Conservation (phyloP, 2,113 vertebrate species). For the Monopterus albus region DNA sequence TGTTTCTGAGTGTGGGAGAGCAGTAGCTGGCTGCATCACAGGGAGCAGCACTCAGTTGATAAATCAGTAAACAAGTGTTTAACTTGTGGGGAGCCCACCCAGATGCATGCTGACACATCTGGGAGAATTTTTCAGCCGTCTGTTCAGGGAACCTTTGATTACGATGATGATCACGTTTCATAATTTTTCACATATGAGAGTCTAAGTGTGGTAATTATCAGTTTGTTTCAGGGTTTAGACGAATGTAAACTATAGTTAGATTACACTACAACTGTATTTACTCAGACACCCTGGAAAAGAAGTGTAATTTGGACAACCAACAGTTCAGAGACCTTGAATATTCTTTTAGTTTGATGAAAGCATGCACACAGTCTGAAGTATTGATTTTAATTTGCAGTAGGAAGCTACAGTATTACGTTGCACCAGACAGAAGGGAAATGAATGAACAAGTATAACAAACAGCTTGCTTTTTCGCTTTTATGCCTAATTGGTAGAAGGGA, state of each 20-base stretch:
- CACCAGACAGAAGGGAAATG: slow-evolving; percentile 9
- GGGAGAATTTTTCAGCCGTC: slow-evolving; percentile 37
- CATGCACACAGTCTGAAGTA: not conserved
- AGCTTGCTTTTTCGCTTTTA: not conserved
- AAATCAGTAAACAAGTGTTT: slow-evolving; percentile 34
- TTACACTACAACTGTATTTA: slow-evolving; percentile 4
- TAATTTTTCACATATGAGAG: slow-evolving; percentile 30
- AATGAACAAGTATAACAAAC: slow-evolving; percentile 18
- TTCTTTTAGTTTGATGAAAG: slow-evolving; percentile 21
- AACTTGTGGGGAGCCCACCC: slow-evolving; percentile 24
- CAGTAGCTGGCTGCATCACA: not conserved
- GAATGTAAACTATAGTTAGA: slow-evolving; percentile 20
- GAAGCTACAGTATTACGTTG: no score
- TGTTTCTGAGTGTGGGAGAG: not conserved
- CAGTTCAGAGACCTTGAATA: slow-evolving; percentile 1
- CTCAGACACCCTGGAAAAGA: not conserved
- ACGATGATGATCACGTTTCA: slow-evolving; percentile 37
- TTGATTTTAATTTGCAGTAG: slow-evolving; percentile 15
- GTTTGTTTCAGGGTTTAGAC: slow-evolving; percentile 20
- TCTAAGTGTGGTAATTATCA: slow-evolving; percentile 3
- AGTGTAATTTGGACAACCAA: slow-evolving; percentile 15
- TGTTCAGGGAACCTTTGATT: slow-evolving; percentile 41
- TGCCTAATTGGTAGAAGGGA: slow-evolving; percentile 5
- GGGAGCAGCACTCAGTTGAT: not conserved
- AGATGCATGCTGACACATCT: slow-evolving; percentile 37